phyloP scores from a whole-genome alignment of 2,888 invertebrate species.

The Calephelis perditalis region DNA sequence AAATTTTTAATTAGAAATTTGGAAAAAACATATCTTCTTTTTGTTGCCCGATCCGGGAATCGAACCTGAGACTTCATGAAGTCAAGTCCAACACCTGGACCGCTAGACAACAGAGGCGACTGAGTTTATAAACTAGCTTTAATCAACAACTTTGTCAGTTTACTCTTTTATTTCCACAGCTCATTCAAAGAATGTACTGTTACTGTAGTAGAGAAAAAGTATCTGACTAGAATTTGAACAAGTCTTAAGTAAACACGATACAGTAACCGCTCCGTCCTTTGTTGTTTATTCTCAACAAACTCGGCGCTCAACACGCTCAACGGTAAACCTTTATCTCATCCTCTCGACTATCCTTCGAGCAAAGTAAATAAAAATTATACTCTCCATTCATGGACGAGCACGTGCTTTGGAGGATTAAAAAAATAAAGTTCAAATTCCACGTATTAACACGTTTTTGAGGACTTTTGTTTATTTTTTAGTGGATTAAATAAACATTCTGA shows the following conservation, averaged over 20 bases:
- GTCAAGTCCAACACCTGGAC: too few relatives aligned
- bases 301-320: slow-evolving; percentile 32
- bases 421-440: slow-evolving; percentile 18
- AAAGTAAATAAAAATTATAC: slow-evolving; percentile 71
- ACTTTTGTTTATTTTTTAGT: too few relatives aligned
- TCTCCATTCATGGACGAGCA: slow-evolving; percentile 56
- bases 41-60: too few relatives aligned
- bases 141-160: too few relatives aligned
- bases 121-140: too few relatives aligned
- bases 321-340: slow-evolving; percentile 48
- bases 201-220: neutral
- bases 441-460: neutral
- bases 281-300: slow-evolving; percentile 38
- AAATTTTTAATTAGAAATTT: too few relatives aligned
- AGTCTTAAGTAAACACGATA: slow-evolving; percentile 31
- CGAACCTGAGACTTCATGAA: too few relatives aligned
- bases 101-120: too few relatives aligned
- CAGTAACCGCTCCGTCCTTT: slow-evolving; percentile 36
- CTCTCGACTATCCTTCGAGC: slow-evolving; percentile 57
- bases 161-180: too few relatives aligned
- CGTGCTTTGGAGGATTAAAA: slow-evolving; percentile 47
- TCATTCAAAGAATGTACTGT: too few relatives aligned
- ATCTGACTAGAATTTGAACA: slow-evolving; percentile 19
- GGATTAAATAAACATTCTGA: too few relatives aligned
- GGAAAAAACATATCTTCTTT: too few relatives aligned